Evolutionary conservation across 2,113 vertebrate genomes (phyloP), one percentile per base, ranked within the genome.

Genomic region (Erythrocercus mccallii): DNA sequence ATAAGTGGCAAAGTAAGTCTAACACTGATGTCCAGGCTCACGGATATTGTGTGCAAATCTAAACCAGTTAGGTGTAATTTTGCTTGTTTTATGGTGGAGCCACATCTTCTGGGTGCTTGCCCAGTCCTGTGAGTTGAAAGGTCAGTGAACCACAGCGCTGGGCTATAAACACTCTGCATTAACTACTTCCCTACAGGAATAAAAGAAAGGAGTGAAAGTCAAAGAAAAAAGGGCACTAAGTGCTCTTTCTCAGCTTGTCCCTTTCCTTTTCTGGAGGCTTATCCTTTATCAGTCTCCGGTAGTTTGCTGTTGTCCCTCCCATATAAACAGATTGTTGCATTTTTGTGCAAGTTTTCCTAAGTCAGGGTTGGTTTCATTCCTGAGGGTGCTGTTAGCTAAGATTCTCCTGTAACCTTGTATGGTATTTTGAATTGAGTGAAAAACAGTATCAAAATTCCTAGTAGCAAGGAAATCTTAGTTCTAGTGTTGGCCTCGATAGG

Each of bases 381-480:
- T 9, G 10, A 10, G 10, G 4, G 3, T 27, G 7, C 5, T 1
- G 1, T 24, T 70, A 57, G 24, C 24, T 53, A 48, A 44, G 21
- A 10, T 30, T 58, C 23, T 81, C 1, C 5, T 78, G 20, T 11
- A 48, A 16, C 5, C 14, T 45, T 62, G 17, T 25, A 19, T 9
- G 10, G 13, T 24, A 12, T 71, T 71, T 78, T 54, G 38, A 70
- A 16, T 1, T 54, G 71, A 78, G 18, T 58, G 38, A 33, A 66
- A 89, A 74, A 42, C 12, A 5, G 4, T 61, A n/a, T 47, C 5
- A 38, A 22, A 65, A 72, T n/a, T 61, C 20, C 8, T 50, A 50
- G 33, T 20, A 35, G n/a, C 6, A 25, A 70, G 31, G 47, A 87
- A 31, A 71, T 45, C 6, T 38, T 61, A 18, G 18, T 61, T 72